Evolutionary conservation across 2,888 invertebrate genomes (phyloP).

Genomic region (Chorisops tibialis): DNA sequence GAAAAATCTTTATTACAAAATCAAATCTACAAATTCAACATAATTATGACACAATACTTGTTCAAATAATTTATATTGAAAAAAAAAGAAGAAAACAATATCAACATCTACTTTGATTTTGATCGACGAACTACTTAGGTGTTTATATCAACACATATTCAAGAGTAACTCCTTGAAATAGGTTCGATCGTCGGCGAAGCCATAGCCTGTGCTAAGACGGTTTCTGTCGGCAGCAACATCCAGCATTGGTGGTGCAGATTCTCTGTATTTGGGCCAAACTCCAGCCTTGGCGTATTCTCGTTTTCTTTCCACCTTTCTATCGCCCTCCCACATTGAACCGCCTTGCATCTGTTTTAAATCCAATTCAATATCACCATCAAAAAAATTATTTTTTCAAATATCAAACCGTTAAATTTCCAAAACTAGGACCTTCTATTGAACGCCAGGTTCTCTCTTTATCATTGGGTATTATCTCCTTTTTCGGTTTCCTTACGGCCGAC

Average conservation of each 20-base stretch:
- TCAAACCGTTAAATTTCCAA: neutral
- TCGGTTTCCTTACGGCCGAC: neutral
- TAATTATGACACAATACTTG: too few species aligned
- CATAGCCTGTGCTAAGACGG: neutral
- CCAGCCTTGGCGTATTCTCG: constrained; percentile 11
- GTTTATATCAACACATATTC: too few species aligned
- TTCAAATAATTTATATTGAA: too few species aligned
- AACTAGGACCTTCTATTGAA: too few species aligned
- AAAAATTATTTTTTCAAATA: neutral
- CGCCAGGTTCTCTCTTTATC: neutral
- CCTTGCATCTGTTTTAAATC: neutral
- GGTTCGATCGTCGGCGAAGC: neutral
- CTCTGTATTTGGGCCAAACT: constrained; percentile 7
- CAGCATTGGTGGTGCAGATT: constrained; percentile 4
- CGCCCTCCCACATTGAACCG: neutral
- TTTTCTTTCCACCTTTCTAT: neutral
- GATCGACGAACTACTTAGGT: too few species aligned
- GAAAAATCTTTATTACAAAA: too few species aligned
- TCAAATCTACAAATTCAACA: too few species aligned
- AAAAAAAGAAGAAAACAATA: too few species aligned
- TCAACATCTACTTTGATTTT: neutral
- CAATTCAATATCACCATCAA: neutral
- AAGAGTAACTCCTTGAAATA: neutral
- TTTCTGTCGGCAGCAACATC: neutral
- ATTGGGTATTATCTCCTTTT: neutral